Evolutionary conservation across 1,140 invertebrate species (phyloP).

Genomic region (Gerris buenoi): DNA sequence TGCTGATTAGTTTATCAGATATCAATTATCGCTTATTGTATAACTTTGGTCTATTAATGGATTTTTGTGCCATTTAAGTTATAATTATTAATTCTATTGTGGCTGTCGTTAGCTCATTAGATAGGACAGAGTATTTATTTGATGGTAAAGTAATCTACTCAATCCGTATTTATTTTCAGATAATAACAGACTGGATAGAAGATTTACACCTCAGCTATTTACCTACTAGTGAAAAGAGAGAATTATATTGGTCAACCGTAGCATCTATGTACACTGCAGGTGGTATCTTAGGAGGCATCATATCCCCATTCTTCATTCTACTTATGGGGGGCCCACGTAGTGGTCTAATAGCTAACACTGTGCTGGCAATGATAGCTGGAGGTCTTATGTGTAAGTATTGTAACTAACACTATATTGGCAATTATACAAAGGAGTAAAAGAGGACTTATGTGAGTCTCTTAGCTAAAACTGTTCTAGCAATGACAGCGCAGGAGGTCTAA

Average conservation of each 20-base stretch:
- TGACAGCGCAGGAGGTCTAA: no score
- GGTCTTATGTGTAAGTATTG: not conserved
- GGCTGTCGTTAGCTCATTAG: not conserved
- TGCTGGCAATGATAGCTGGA: not conserved
- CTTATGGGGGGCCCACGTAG: not conserved
- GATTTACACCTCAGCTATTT: not conserved
- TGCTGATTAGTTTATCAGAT: no score
- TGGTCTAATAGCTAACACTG: not conserved
- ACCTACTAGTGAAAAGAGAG: not conserved
- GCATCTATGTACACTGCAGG: not conserved
- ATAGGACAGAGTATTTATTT: no score
- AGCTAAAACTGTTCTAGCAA: no score
- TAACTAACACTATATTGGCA: not conserved
- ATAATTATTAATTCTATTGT: not conserved
- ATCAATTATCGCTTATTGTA: not conserved
- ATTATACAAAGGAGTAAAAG: not conserved
- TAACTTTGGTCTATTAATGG: not conserved
- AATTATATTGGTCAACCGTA: not conserved
- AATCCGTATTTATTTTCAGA: no score
- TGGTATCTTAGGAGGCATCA: not conserved
- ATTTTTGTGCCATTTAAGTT: not conserved
- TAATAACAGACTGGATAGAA: not conserved
- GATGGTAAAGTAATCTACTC: no score
- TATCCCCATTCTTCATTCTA: not conserved
- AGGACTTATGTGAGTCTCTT: no score